Conservation (phyloP, 2,888 invertebrate genomes). For the Diaperis boleti region DNA sequence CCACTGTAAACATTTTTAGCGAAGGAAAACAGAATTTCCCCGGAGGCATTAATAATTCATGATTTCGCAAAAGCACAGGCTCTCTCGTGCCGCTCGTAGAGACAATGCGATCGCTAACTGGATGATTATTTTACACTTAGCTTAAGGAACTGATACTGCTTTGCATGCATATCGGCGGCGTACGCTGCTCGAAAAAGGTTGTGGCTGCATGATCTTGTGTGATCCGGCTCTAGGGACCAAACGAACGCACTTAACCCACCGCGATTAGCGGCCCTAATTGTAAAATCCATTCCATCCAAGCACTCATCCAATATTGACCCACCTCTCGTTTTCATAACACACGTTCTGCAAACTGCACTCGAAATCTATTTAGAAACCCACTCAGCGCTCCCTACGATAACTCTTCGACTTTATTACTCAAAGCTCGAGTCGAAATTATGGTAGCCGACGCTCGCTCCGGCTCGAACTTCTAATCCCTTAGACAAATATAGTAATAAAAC, state of each 20-base stretch:
- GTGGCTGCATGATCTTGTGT: too few species aligned
- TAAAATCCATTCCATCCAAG: too few species aligned
- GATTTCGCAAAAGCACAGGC: conserved; percentile 53
- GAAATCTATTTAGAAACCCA: neutral
- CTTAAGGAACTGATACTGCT: neutral
- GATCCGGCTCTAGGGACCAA: too few species aligned
- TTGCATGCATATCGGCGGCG: neutral
- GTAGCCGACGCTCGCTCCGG: too few species aligned
- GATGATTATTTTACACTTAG: conserved; percentile 52
- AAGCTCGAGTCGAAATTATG: conserved; percentile 2
- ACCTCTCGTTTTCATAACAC: neutral
- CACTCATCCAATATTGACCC: neutral
- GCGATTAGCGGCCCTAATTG: too few species aligned
- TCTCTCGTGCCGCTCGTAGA: conserved; percentile 46
- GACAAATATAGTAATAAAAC: conserved; percentile 48
- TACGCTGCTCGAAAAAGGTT: too few species aligned
- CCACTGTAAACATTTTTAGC: conserved; percentile 41
- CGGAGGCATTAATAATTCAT: conserved; percentile 60
- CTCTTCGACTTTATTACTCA: neutral
- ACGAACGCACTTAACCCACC: too few species aligned
- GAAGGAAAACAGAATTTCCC: conserved; percentile 57
- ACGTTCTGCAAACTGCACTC: too few species aligned
- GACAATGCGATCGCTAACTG: conserved; percentile 48
- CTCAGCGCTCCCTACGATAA: neutral
- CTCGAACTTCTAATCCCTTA: conserved; percentile 46